Conservation (phyloP, 1,140 invertebrate genomes). For the Trichomalopsis sarcophagae region DNA sequence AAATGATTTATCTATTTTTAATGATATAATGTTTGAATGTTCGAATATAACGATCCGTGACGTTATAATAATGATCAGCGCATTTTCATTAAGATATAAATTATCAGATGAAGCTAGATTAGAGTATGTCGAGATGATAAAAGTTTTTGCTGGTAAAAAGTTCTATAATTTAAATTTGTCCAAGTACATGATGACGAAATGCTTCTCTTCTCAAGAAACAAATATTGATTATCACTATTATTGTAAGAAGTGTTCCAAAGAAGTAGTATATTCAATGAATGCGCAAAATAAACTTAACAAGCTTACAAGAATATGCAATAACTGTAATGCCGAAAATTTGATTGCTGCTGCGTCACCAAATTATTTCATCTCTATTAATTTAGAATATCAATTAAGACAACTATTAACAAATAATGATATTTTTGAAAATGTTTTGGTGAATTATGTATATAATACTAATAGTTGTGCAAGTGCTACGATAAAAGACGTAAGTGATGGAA, state of each 20-base stretch:
- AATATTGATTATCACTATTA: conserved; percentile 3
- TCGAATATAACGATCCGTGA: neutral
- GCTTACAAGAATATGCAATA: neutral
- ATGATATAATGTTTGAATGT: neutral
- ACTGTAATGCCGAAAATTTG: neutral
- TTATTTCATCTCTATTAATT: conserved; percentile 5
- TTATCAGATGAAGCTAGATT: neutral
- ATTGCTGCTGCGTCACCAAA: neutral
- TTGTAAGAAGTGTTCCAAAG: neutral
- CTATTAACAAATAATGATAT: neutral
- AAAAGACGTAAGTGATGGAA: no score
- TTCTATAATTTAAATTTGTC: no score
- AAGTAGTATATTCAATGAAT: neutral
- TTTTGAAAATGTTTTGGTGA: neutral
- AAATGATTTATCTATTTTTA: neutral
- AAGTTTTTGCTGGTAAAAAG: neutral
- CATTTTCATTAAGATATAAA: conserved; percentile 7
- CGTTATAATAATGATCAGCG: neutral
- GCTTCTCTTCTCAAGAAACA: neutral
- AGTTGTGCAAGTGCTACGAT: no score
- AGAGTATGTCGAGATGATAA: neutral
- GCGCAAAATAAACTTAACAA: neutral
- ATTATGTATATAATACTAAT: no score
- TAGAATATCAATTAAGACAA: conserved; percentile 2
- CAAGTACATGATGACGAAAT: no score